Evolutionary conservation across 2,113 vertebrate genomes (phyloP), one percentile per base, ranked within the genome.

Genomic region (Haemorhous mexicanus): DNA sequence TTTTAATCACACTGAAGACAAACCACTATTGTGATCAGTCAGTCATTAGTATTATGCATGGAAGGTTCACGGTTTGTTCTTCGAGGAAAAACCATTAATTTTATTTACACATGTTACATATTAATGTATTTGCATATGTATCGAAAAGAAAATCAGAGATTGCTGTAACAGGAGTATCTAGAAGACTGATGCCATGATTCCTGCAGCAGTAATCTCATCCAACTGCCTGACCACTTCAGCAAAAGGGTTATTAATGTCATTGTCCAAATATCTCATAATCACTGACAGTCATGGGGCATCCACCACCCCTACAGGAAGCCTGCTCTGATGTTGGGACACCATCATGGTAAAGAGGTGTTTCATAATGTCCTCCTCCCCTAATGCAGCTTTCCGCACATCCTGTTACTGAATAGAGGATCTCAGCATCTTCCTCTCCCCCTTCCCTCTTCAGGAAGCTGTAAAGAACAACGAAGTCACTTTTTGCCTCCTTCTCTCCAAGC

Each of bases 221-320:
- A 63, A 30, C 22, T 30, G 9, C 23, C 27, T 84, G 50, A 52
- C 16, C 16, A 52, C 4, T 52, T 58, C 44, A 59, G 7, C 14
- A 41, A 13, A 52, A 56, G 6, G 23, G 9, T 64, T 44, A 13
- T n/a, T 59, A 39, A 58, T 21, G 28, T 2, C 14, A 15, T 21
- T 44, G 37, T n/a, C 28, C 50, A 44, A 32, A 28, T 81, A 58
- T 23, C 21, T 80, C 11, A 22, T 23, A 28, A 8, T 8, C 11
- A 50, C 35, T 0, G 0, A 43, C 2, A 43, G 9, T 16, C 8
- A 41, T 39, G 20, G 35, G 56, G 19, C 20, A 56, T 72, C 41
- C 39, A 58, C 6, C 22, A 27, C 44, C 10, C 23, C 44, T 44
- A 7, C 35, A 66, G 59, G 37, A 44, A 73, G 15, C 14, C 11